Evolutionary conservation across 2,888 invertebrate genomes (phyloP).

Genomic region (Dysmachus trigonus): DNA sequence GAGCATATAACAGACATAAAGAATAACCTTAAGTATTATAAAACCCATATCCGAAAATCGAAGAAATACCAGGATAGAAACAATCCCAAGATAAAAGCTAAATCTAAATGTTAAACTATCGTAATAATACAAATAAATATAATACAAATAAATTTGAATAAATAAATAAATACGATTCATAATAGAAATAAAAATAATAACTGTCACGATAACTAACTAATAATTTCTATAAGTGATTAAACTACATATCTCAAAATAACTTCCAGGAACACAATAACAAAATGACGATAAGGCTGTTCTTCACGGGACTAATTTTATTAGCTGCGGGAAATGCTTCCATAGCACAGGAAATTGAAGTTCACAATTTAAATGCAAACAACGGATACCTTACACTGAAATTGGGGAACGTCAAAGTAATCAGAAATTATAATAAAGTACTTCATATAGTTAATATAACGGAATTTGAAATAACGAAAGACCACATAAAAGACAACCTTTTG

Average conservation of each 20-base stretch:
- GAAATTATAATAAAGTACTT: not conserved
- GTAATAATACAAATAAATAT: too few species aligned
- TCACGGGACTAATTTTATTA: too few species aligned
- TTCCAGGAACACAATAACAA: too few species aligned
- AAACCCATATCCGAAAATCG: not conserved
- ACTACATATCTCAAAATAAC: too few species aligned
- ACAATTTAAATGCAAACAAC: not conserved
- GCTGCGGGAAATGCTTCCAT: too few species aligned
- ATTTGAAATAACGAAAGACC: not conserved
- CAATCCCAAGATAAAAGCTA: not conserved
- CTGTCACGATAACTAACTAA: too few species aligned
- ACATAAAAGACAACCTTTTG: not conserved
- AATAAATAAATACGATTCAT: too few species aligned
- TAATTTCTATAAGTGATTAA: too few species aligned
- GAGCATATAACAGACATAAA: not conserved
- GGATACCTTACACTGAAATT: not conserved
- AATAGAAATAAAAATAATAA: too few species aligned
- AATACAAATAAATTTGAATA: too few species aligned
- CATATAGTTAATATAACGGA: not conserved
- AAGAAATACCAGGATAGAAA: not conserved
- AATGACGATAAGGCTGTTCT: too few species aligned
- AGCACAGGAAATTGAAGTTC: not conserved
- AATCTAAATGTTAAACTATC: too few species aligned
- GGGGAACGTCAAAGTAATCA: not conserved
- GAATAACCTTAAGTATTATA: not conserved